Evolutionary conservation across 2,888 invertebrate genomes (phyloP).

Genomic region (Sepioteuthis lessoniana): DNA sequence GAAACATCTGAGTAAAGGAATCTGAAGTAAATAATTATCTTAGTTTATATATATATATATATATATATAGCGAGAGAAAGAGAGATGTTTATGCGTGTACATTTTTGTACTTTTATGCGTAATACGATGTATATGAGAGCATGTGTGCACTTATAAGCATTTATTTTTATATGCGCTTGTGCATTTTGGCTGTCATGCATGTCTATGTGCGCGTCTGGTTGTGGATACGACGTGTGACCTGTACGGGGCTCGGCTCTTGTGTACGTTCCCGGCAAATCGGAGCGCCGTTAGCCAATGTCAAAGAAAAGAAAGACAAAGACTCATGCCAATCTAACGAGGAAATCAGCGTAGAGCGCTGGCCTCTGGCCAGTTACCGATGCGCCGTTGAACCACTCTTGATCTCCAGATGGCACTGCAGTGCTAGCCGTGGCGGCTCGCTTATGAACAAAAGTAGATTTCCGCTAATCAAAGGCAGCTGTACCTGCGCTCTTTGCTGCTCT

Average conservation of each 20-base stretch:
- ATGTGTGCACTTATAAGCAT: neutral
- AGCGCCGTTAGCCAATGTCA: neutral
- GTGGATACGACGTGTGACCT: neutral
- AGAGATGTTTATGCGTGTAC: no score
- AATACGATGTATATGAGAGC: neutral
- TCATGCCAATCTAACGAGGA: neutral
- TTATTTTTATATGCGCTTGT: neutral
- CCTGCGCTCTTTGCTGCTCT: conserved; percentile 2
- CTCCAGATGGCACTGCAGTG: neutral
- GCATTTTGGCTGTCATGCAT: neutral
- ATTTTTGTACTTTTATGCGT: neutral
- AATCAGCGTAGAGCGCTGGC: conserved; percentile 33
- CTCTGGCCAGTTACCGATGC: neutral
- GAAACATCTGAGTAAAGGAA: no score
- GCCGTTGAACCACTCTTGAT: conserved; percentile 2
- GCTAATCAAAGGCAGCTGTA: conserved; percentile 33
- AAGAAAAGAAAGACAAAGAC: neutral
- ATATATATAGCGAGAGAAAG: fast-evolving
- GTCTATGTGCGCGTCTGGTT: neutral
- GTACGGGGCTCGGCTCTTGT: neutral
- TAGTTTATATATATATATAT: no score
- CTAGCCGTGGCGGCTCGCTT: conserved; percentile 16
- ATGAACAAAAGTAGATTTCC: conserved; percentile 21
- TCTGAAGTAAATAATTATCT: no score
- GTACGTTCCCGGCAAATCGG: conserved; percentile 33